Percentiles rank a stretch among this genome's conserved stretches.
phyloP scores from a whole-genome alignment of 2,888 invertebrate genomes.

The Thereva nobilitata region DNA sequence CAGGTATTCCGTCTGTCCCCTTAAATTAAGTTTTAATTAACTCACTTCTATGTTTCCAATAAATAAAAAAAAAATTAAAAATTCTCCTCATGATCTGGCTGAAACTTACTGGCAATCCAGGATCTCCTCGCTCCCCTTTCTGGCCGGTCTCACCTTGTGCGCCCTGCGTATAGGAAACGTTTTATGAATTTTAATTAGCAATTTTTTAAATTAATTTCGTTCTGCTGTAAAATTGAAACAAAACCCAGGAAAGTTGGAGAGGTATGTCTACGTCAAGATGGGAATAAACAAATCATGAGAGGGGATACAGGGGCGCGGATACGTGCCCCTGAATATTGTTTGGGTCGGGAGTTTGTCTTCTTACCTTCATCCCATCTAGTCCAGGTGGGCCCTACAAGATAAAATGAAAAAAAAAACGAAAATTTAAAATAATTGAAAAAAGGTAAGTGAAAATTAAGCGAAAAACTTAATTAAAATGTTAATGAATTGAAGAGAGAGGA shows the following conservation, averaged over 20 bases:
- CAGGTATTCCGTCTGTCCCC: slow-evolving; percentile 94
- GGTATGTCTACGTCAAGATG: background rate
- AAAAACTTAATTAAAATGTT: slow-evolving; percentile 34
- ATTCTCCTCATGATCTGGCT: slow-evolving; percentile 27
- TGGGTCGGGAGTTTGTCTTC: slow-evolving; percentile 48
- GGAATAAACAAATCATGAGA: slow-evolving; percentile 9
- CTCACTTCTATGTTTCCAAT: slow-evolving; percentile 26
- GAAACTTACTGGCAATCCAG: slow-evolving; percentile 84
- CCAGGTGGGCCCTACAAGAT: slow-evolving; percentile 80
- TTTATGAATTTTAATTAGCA: slow-evolving; percentile 38
- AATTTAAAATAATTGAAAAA: slow-evolving; percentile 27
- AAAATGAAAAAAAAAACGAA: slow-evolving; percentile 20
- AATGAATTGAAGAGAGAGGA: slow-evolving; percentile 15
- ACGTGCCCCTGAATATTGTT: slow-evolving; percentile 45
- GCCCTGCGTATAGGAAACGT: slow-evolving; percentile 64
- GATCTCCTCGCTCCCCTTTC: slow-evolving; percentile 92
- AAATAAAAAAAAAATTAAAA: slow-evolving; percentile 35
- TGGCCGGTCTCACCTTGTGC: slow-evolving; percentile 90
- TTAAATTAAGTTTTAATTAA: slow-evolving; percentile 51
- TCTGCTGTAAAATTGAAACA: slow-evolving; percentile 31
- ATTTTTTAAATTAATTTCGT: slow-evolving; percentile 35
- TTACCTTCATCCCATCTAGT: slow-evolving; percentile 95
- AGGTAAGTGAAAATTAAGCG: slow-evolving; percentile 14
- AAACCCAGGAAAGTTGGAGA: slow-evolving; percentile 9
- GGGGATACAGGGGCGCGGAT: background rate